Conservation (phyloP, 2,888 invertebrate genomes). For the Margaritifera margaritifera region DNA sequence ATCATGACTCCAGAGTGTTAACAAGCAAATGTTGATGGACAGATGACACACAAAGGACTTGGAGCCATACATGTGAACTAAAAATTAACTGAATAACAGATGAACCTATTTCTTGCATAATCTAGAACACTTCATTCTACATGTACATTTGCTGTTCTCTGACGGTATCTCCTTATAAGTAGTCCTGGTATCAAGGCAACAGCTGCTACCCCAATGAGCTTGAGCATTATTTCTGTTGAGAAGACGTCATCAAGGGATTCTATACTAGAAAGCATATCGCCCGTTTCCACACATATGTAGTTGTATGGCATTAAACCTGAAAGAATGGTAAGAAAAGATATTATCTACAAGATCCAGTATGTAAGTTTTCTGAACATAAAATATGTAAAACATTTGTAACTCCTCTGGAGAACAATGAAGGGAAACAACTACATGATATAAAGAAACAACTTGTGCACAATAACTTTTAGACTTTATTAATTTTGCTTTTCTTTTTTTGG, state of each 20-base stretch:
- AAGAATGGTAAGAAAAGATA: slow-evolving; percentile 25
- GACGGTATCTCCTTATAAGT: slow-evolving; percentile 44
- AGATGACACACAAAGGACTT: too few relatives aligned
- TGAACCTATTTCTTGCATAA: too few relatives aligned
- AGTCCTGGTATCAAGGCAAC: slow-evolving; percentile 69
- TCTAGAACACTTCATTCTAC: too few relatives aligned
- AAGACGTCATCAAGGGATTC: slow-evolving; percentile 75
- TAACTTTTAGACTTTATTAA: not conserved
- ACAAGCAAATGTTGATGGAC: too few relatives aligned
- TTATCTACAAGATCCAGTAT: not conserved
- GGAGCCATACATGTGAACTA: too few relatives aligned
- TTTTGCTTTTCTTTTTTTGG: not conserved
- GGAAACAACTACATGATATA: too few relatives aligned
- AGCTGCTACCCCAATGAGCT: slow-evolving; percentile 69
- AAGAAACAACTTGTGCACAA: not conserved
- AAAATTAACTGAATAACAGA: too few relatives aligned
- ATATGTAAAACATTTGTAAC: not conserved
- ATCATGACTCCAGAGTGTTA: too few relatives aligned
- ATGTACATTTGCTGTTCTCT: not conserved
- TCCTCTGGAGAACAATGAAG: not conserved
- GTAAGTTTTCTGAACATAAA: not conserved
- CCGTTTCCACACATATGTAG: slow-evolving; percentile 78
- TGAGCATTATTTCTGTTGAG: slow-evolving; percentile 67
- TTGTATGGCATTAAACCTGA: slow-evolving; percentile 79
- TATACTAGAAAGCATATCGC: slow-evolving; percentile 76